Evolutionary conservation across 1,140 invertebrate species (phyloP).

Genomic region (Phthorimaea operculella): DNA sequence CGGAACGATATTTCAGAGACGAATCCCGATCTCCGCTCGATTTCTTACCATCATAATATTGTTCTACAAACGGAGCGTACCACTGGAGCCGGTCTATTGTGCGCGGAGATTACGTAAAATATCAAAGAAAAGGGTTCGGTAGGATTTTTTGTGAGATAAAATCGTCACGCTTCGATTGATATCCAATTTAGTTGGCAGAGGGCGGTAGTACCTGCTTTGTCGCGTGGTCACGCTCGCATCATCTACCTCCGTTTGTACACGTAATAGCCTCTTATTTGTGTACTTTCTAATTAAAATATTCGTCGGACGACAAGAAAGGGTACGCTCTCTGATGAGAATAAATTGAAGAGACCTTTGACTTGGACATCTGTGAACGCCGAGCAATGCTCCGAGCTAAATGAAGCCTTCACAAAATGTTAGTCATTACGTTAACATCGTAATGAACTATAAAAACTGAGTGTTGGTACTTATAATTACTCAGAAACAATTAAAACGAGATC

Average conservation of each 20-base stretch:
- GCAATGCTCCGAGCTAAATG: neutral
- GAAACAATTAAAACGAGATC: neutral
- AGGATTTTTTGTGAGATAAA: slow-evolving; percentile 52
- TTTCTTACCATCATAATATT: slow-evolving; percentile 17
- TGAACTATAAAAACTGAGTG: neutral
- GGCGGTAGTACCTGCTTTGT: slow-evolving; percentile 47
- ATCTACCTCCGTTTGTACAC: slow-evolving; percentile 27
- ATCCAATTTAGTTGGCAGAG: slow-evolving; percentile 57
- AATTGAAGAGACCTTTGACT: slow-evolving; percentile 29
- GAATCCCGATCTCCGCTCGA: neutral
- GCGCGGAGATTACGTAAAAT: slow-evolving; percentile 47
- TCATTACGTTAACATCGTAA: neutral
- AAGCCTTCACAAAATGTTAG: neutral
- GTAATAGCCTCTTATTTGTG: slow-evolving; percentile 54
- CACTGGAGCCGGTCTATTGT: slow-evolving; percentile 39
- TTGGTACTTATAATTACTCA: neutral
- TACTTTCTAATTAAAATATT: slow-evolving; percentile 61
- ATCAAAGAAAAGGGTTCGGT: slow-evolving; percentile 45
- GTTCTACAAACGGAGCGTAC: slow-evolving; percentile 13
- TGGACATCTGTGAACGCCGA: neutral
- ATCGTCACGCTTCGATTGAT: slow-evolving; percentile 54
- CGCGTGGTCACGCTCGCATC: slow-evolving; percentile 46
- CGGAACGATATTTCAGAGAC: neutral
- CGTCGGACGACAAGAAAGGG: slow-evolving; percentile 29
- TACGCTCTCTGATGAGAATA: slow-evolving; percentile 36